phyloP scores from a whole-genome alignment of 2,888 invertebrate genomes.

The Eupeodes luniger region DNA sequence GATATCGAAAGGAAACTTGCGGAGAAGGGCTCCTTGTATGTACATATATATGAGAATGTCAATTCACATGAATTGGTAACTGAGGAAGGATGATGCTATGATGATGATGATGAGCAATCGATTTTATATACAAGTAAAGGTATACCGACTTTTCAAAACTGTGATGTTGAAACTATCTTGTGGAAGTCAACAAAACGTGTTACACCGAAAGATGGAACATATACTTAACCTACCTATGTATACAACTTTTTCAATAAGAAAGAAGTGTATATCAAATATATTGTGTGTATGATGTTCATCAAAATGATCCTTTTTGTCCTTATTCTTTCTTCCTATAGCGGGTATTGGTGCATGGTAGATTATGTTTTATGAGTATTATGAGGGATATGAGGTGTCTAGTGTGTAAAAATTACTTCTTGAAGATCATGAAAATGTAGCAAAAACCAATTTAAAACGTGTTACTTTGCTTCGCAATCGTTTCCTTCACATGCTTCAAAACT shows the following conservation, averaged over 20 bases:
- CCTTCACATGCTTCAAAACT: too few relatives aligned
- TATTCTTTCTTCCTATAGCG: too few relatives aligned
- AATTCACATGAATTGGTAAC: slow-evolving; percentile 20
- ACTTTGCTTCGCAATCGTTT: not conserved
- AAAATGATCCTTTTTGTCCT: not conserved
- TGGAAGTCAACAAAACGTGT: slow-evolving; percentile 15
- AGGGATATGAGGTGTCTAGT: too few relatives aligned
- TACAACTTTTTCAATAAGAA: not conserved
- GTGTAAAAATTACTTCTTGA: too few relatives aligned
- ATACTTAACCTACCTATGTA: too few relatives aligned
- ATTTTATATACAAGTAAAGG: not conserved
- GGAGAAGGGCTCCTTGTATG: not conserved
- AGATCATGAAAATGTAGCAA: too few relatives aligned
- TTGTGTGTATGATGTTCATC: not conserved
- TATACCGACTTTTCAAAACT: not conserved
- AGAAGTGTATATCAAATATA: not conserved
- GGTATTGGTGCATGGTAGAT: too few relatives aligned
- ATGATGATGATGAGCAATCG: not conserved
- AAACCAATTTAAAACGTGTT: not conserved
- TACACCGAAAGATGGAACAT: not conserved
- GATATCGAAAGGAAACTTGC: slow-evolving; percentile 1
- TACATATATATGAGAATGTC: not conserved
- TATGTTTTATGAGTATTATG: too few relatives aligned
- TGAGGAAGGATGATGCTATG: not conserved
- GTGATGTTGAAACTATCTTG: not conserved